Evolutionary conservation across 2,113 vertebrate genomes (phyloP), one percentile per base, ranked within the genome.

Genomic region (Tupaia tana): DNA sequence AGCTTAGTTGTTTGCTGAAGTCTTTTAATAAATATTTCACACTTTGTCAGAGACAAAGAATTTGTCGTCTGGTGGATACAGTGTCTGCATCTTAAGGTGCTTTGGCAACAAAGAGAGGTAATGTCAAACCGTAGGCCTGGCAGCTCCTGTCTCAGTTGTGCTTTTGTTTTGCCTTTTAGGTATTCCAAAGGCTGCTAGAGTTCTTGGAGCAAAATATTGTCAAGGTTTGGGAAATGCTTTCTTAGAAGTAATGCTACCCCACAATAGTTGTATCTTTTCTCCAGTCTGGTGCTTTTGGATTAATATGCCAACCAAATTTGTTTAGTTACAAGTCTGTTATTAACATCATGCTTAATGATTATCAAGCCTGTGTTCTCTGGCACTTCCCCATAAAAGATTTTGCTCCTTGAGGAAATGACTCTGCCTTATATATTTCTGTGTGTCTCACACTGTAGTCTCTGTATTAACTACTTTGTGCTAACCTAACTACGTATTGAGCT

Each of bases 11-110:
- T 94, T 97, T 94, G 13, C 58, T 79, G 13, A 84, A 91, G 73
- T 82, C 31, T 94, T 94, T 85, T 90, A 89, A 87, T 96, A 90
- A 94, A 89, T 95, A 91, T 91, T 97, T 97, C 83, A 94, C 29
- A 88, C 73, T 96, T 95, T 91, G n/a, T 90, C 86, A 95, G 92
- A 90, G 80, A 89, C 81, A 71, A 63, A 71, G 73, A 84, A 89
- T 90, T 89, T 93, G 69, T 93, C 78, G 89, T 91, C 19, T 92
- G 63, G 27, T 85, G 14, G 80, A 56, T 29, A 64, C 52, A 64
- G 43, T 64, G 20, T 90, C 85, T 96, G 54, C 63, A 92, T 82
- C 85, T 78, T 94, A 90, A 59, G 69, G 74, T 92, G 43, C 75
- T 34, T 81, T 59, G 82, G 67, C 80, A 77, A 10, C 56, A 87